A percentile compares a stretch with the other conserved stretches of the same genome.
Evolutionary conservation across 2,113 vertebrate genomes (phyloP).

Genomic region (Lutjanus erythropterus): DNA sequence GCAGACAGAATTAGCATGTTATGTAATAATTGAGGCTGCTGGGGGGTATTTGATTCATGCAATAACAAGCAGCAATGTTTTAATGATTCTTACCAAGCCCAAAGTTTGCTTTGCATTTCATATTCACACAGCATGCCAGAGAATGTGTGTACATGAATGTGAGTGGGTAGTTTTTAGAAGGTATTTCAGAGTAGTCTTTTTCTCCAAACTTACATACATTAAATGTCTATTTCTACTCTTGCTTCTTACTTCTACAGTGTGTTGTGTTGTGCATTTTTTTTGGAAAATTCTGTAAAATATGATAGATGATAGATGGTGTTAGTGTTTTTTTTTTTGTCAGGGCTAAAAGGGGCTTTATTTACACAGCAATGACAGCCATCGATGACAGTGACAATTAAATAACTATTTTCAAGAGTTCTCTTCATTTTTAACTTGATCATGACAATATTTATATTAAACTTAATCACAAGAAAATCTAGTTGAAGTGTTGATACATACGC

Average conservation of each 20-base stretch:
- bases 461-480: slow-evolving; percentile 7
- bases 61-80: slow-evolving; percentile 27
- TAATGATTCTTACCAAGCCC: slow-evolving; percentile 41
- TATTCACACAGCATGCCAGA: slow-evolving; percentile 51
- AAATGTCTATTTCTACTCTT: not conserved
- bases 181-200: not conserved
- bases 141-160: slow-evolving; percentile 18
- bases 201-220: not conserved
- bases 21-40: slow-evolving; percentile 40
- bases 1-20: slow-evolving; percentile 16
- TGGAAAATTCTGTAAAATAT: too few species aligned
- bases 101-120: slow-evolving; percentile 55
- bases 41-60: slow-evolving; percentile 25
- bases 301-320: too few species aligned
- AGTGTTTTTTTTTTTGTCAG: too few species aligned
- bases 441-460: not conserved
- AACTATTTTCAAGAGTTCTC: not conserved
- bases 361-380: not conserved
- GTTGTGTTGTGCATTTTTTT: too few species aligned
- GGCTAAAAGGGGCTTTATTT: too few species aligned
- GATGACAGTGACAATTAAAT: too few species aligned
- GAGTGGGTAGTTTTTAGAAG: slow-evolving; percentile 3
- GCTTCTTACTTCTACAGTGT: too few species aligned
- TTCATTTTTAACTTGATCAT: not conserved
- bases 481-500: slow-evolving; percentile 41